Conservation (phyloP, 2,888 invertebrate species). For the Podabrus alpinus region DNA sequence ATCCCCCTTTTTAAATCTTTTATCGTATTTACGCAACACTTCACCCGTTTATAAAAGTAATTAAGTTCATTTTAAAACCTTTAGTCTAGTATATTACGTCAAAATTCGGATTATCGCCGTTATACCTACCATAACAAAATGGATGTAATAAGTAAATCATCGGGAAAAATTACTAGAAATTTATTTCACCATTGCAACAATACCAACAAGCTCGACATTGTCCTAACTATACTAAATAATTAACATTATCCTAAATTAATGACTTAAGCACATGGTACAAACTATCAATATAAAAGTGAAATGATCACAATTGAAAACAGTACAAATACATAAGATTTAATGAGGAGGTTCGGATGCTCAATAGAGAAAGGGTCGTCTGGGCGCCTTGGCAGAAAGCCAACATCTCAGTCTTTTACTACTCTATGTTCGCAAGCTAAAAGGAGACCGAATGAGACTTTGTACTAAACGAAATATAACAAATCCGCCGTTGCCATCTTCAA, state of each 20-base stretch:
- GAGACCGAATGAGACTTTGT: neutral
- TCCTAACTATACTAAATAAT: neutral
- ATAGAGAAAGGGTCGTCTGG: constrained; percentile 22
- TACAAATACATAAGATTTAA: constrained; percentile 20
- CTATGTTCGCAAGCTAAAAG: neutral
- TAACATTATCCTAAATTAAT: neutral
- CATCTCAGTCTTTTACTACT: constrained; percentile 7
- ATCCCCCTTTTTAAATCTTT: constrained; percentile 5
- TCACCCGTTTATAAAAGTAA: constrained; percentile 24
- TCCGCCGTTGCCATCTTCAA: constrained; percentile 6
- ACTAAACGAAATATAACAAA: constrained; percentile 2
- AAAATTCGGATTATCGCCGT: neutral
- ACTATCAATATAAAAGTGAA: constrained; percentile 1
- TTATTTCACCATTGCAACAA: neutral
- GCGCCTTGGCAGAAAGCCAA: constrained; percentile 21
- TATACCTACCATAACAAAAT: neutral
- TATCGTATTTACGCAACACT: constrained; percentile 28
- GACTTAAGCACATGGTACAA: neutral
- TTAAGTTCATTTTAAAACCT: constrained; percentile 12
- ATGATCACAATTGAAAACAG: constrained; percentile 5
- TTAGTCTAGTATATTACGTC: neutral
- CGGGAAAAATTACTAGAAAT: neutral
- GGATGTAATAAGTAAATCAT: neutral
- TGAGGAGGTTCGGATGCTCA: constrained; percentile 18
- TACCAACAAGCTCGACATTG: neutral